Evolutionary conservation across 2,113 vertebrate species (phyloP), one percentile per base, ranked within the genome.

Genomic region (Calyptomena viridis): DNA sequence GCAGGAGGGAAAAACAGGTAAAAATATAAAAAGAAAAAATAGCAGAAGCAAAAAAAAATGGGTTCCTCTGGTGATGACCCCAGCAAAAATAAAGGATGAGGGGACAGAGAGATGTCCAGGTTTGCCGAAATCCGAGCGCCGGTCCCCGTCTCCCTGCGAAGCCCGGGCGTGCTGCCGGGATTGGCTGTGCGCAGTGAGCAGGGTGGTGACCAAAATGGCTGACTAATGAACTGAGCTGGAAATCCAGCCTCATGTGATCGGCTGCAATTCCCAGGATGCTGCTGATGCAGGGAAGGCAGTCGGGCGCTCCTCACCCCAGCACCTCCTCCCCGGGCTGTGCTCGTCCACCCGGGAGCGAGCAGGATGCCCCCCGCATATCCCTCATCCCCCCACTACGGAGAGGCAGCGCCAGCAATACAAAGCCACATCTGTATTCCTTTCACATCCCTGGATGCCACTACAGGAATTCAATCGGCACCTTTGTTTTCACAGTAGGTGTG

Each of bases 131-230:
- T 88, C 71, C 95, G 22, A 95, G 69, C 68, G 97, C 96, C n/a
- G 88, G 87, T 89, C 73, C 94, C 97, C 93, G 46, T 92, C 84
- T 49, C 90, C 95, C 96, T 47, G 96, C 92, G 62, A 71, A 98
- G 97, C 94, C 90, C 64, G 96, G 93, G 90, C 92, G 96, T 95
- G 97, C 92, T 81, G 98, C 97, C 83, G 97, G 98, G 98, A 98
- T 98, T 98, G 98, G 98, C 83, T 95, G 98, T 97, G 98, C 98
- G 98, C 98, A 98, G 98, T 97, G 96, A 98, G 98, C 98, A 98
- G 98, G 99, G 99, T 99, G 99, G 98, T 94, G 98, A 99, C 99
- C 99, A 99, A 99, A 98, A 99, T 99, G 99, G 99, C 99, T 97
- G 99, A 98, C 98, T 97, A 98, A 97, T 98, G 98, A 98, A 97